Conservation (phyloP, 1,140 invertebrate genomes). For the Anastatus disparis region DNA sequence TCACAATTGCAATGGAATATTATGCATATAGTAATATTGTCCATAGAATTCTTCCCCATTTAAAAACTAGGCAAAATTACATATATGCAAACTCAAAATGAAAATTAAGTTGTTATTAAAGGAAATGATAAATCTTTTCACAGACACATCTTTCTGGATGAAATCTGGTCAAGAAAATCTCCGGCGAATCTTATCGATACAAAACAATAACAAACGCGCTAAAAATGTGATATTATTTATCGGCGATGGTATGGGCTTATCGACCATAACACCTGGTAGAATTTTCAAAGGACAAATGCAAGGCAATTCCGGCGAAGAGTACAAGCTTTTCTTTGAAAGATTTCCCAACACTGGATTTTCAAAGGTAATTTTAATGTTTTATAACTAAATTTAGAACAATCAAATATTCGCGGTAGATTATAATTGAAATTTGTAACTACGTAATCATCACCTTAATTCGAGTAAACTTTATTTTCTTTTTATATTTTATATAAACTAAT, state of each 20-base stretch:
- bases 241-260: slow-evolving; percentile 80
- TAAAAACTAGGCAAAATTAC: no score
- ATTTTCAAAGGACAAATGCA: slow-evolving; percentile 71
- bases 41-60: no score
- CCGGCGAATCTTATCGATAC: slow-evolving; percentile 53
- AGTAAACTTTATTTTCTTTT: no score
- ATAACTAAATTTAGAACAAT: no score
- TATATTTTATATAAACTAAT: no score
- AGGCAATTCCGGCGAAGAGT: slow-evolving; percentile 69
- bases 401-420: no score
- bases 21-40: no score
- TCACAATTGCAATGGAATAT: no score
- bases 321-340: slow-evolving; percentile 69
- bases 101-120: neutral
- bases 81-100: no score
- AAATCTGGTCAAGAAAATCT: slow-evolving; percentile 60
- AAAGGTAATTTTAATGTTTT: slow-evolving; percentile 62
- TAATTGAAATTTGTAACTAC: no score
- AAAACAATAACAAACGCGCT: slow-evolving; percentile 67
- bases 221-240: slow-evolving; percentile 79
- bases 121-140: slow-evolving; percentile 11
- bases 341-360: slow-evolving; percentile 71
- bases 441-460: no score
- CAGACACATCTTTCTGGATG: slow-evolving; percentile 62
- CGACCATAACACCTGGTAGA: slow-evolving; percentile 74